A percentile compares a stretch with the other conserved stretches of the same genome.
Conservation (phyloP, 2,888 invertebrate genomes). For the Lapara coniferarum region DNA sequence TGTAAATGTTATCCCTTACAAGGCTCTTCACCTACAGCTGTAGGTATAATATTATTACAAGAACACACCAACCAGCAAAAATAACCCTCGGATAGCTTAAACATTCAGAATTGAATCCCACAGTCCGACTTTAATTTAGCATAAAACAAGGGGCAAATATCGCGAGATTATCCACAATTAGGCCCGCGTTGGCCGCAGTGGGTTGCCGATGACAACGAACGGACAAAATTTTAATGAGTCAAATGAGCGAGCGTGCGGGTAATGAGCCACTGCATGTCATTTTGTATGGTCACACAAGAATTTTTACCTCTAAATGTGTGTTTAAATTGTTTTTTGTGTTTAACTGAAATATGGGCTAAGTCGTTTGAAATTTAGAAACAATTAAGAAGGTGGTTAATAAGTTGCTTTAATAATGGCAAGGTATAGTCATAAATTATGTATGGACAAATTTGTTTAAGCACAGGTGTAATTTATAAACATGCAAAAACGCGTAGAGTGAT, state of each 20-base stretch:
- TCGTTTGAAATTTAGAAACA: too few relatives aligned
- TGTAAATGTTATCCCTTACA: too few relatives aligned
- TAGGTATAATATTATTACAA: background rate
- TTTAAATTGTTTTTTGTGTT: slow-evolving; percentile 34
- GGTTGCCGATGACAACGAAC: slow-evolving; percentile 50
- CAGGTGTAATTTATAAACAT: too few relatives aligned
- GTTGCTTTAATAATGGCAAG: too few relatives aligned
- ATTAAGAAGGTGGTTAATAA: too few relatives aligned
- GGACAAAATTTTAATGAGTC: slow-evolving; percentile 68
- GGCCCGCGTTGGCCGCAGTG: slow-evolving; percentile 44
- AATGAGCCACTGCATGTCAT: slow-evolving; percentile 54
- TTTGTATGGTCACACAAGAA: slow-evolving; percentile 44
- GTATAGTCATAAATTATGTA: too few relatives aligned
- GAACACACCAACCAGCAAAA: slow-evolving; percentile 1
- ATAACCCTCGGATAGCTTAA: slow-evolving; percentile 13
- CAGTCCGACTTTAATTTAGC: slow-evolving; percentile 29
- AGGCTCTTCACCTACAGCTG: too few relatives aligned
- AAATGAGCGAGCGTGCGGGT: slow-evolving; percentile 59
- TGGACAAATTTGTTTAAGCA: too few relatives aligned
- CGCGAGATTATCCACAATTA: slow-evolving; percentile 55
- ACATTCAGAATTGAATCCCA: slow-evolving; percentile 16
- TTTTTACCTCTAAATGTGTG: slow-evolving; percentile 36
- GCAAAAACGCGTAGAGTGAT: too few relatives aligned
- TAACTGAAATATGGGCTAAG: background rate
- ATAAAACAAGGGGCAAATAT: slow-evolving; percentile 32